Percentiles rank a stretch among this genome's conserved stretches.
Evolutionary conservation across 2,113 vertebrate species (phyloP).

Genomic region (Syngnathus scovelli): DNA sequence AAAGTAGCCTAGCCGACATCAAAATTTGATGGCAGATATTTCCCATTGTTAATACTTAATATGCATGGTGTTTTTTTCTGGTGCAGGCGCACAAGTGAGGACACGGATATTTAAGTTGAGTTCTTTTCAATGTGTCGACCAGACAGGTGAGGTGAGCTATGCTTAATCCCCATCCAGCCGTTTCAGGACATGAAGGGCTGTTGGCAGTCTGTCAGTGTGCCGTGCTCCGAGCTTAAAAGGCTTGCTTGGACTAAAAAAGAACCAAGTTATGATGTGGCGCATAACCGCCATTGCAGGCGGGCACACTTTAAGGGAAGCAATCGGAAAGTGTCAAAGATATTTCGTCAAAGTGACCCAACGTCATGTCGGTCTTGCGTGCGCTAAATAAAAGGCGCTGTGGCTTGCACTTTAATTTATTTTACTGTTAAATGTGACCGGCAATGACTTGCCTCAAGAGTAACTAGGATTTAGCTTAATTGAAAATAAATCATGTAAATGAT

Average conservation of each 20-base stretch:
- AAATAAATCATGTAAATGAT: too few species aligned
- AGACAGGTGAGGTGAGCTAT: constrained; percentile 7
- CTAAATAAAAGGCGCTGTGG: background rate
- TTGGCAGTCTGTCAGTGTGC: background rate
- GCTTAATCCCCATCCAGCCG: background rate
- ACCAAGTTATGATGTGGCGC: constrained; percentile 5
- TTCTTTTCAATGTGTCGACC: constrained; percentile 1
- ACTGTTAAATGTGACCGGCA: too few species aligned
- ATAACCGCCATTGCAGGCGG: background rate
- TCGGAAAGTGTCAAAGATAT: background rate
- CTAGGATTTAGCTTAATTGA: too few species aligned
- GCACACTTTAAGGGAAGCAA: constrained; percentile 1
- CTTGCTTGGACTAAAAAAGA: constrained; percentile 6
- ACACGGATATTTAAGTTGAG: background rate
- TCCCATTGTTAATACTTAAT: background rate
- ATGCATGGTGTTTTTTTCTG: background rate
- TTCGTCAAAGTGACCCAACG: background rate
- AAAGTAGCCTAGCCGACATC: background rate
- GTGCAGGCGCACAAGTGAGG: background rate
- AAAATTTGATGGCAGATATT: background rate
- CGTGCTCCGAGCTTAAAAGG: constrained; percentile 2
- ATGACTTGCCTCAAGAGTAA: too few species aligned
- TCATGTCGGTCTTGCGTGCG: background rate
- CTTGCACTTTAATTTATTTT: background rate
- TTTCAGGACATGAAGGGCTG: background rate